phyloP scores from a whole-genome alignment of 2,888 invertebrate genomes.

The Cheilosia grossa region DNA sequence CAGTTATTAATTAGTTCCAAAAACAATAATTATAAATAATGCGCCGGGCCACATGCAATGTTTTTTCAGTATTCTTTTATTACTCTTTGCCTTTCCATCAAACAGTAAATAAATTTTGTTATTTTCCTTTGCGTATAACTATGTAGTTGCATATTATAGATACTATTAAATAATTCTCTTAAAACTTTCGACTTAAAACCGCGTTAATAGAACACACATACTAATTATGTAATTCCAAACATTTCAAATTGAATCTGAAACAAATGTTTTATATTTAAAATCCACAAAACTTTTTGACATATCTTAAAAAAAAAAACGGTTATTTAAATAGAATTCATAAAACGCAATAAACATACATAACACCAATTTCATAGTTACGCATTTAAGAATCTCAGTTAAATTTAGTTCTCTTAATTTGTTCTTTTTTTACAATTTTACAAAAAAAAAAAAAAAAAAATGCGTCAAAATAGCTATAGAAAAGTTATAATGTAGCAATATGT shows the following conservation, averaged over 20 bases:
- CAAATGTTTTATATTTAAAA: slow-evolving; percentile 14
- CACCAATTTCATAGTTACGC: neutral
- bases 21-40: no score
- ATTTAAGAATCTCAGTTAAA: neutral
- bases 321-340: neutral
- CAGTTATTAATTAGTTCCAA: no score
- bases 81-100: neutral
- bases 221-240: no score
- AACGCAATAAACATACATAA: neutral
- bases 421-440: neutral
- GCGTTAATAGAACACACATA: no score
- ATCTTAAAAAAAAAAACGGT: neutral
- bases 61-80: no score
- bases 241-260: neutral
- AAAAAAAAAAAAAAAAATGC: slow-evolving; percentile 6
- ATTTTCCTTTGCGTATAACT: no score
- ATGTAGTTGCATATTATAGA: no score
- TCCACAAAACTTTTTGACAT: slow-evolving; percentile 18
- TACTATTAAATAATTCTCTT: neutral
- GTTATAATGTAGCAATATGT: slow-evolving; percentile 34
- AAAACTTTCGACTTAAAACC: neutral
- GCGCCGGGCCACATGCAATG: no score
- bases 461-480: slow-evolving; percentile 16
- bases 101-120: neutral
- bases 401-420: neutral